Percentiles rank a stretch among this genome's conserved stretches.
These are phyloP conservation scores for Chloroceryle aenea DNA, from an alignment of 2,113 vertebrate genomes.

Conservation along the genomic window DNA sequence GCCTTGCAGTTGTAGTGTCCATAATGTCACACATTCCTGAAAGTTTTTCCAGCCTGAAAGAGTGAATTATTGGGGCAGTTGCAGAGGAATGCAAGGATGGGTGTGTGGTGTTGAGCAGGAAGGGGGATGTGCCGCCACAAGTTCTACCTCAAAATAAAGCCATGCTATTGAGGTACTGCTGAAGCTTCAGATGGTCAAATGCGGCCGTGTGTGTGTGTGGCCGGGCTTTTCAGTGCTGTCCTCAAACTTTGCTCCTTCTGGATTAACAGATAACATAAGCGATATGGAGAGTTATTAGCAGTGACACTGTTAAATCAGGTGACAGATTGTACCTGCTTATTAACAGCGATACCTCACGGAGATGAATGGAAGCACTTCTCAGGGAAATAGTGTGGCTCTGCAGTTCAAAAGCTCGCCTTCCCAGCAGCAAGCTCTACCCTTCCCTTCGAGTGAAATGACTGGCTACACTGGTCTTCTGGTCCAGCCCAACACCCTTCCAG, in stretches of 20 bases:
- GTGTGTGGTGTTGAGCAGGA: not conserved
- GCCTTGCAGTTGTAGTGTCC: not conserved
- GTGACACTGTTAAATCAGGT: not conserved
- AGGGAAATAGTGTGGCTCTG: not conserved
- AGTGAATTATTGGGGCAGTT: not conserved
- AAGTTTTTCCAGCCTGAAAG: not conserved
- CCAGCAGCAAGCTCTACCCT: not conserved
- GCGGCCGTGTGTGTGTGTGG: fast-evolving
- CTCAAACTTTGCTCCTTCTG: not conserved
- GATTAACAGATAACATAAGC: not conserved
- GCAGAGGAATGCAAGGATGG: not conserved
- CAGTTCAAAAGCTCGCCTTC: not conserved
- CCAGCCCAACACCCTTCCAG: not conserved
- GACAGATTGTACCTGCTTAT: not conserved
- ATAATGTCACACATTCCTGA: not conserved
- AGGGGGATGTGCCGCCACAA: not conserved
- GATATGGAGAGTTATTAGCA: not conserved
- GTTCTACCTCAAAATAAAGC: not conserved
- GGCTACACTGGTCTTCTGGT: not conserved
- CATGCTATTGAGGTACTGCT: not conserved
- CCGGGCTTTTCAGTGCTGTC: not conserved
- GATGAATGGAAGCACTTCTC: not conserved
- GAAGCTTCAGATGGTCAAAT: not conserved
- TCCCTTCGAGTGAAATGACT: not conserved
- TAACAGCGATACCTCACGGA: not conserved